A percentile compares a stretch with the other conserved stretches of the same genome.
Conservation (phyloP, 64 coral and sea anemone species). For the Montipora capricornis region DNA sequence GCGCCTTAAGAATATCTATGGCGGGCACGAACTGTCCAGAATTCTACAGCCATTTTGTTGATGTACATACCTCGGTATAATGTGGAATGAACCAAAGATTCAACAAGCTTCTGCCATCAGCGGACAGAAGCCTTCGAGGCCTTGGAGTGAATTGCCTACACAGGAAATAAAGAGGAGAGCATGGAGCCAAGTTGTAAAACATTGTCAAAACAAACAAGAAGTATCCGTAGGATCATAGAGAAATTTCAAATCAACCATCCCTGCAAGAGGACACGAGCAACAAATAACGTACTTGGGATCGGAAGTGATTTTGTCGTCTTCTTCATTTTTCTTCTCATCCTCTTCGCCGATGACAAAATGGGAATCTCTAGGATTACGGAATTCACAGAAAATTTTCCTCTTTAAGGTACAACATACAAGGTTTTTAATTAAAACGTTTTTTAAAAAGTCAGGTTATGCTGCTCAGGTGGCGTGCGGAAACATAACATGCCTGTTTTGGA, state of each 20-base stretch:
- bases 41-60: too few species aligned
- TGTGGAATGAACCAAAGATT: conserved; percentile 98
- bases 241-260: too few species aligned
- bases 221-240: too few species aligned
- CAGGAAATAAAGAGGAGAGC: background rate
- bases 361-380: conserved; percentile 70
- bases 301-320: conserved; percentile 74
- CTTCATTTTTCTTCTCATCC: conserved; percentile 93
- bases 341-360: conserved; percentile 98
- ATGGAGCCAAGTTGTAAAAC: too few species aligned
- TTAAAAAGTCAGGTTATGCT: too few species aligned
- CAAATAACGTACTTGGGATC: conserved; percentile 69
- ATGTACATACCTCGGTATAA: conserved; percentile 79
- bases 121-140: conserved; percentile 79
- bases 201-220: too few species aligned
- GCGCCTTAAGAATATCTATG: too few species aligned
- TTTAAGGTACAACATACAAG: background rate
- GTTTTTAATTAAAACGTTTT: too few species aligned
- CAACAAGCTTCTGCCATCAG: conserved; percentile 84
- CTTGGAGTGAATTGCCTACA: conserved; percentile 81
- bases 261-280: background rate
- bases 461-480: too few species aligned
- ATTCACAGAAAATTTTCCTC: background rate
- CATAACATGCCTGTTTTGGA: too few species aligned
- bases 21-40: too few species aligned